Evolutionary conservation across 2,797 vertebrate species (phyloP).

Genomic region (Lepilemur ruficaudatus): DNA sequence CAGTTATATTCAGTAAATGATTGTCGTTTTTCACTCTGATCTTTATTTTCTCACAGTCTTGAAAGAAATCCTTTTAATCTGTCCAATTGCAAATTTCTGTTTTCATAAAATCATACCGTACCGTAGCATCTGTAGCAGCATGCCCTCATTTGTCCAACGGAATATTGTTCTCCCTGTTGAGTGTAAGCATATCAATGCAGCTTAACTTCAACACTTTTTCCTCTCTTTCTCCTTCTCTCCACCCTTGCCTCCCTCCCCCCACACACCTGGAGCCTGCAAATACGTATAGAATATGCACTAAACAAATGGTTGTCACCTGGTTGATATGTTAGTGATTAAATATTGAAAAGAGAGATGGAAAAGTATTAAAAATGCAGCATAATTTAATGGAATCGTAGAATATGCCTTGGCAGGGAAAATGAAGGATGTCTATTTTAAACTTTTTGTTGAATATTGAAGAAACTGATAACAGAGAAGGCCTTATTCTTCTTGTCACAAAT

Average conservation of each 20-base stretch:
- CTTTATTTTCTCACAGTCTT: background rate
- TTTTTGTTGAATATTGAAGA: background rate
- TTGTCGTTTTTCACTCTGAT: background rate
- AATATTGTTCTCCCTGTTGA: rapidly evolving
- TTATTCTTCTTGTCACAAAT: background rate
- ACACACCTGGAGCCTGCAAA: background rate
- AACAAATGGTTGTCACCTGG: background rate
- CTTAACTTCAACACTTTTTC: too few species aligned
- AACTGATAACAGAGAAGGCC: background rate
- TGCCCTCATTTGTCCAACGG: background rate
- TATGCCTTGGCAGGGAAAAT: background rate
- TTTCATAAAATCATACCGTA: background rate
- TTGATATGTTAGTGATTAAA: background rate
- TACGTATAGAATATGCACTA: background rate
- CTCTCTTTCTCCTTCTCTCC: too few species aligned
- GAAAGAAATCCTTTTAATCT: background rate
- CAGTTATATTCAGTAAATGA: background rate
- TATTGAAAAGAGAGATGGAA: background rate
- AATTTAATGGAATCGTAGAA: background rate
- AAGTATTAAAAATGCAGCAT: background rate
- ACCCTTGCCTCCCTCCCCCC: rapidly evolving
- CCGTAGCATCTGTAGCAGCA: too few species aligned
- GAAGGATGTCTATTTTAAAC: background rate
- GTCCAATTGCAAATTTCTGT: background rate
- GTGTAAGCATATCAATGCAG: rapidly evolving